A percentile compares a stretch with the other conserved stretches of the same genome.
phyloP scores from a whole-genome alignment of 2,888 invertebrate species.

The Polydrusus pterygomalis region DNA sequence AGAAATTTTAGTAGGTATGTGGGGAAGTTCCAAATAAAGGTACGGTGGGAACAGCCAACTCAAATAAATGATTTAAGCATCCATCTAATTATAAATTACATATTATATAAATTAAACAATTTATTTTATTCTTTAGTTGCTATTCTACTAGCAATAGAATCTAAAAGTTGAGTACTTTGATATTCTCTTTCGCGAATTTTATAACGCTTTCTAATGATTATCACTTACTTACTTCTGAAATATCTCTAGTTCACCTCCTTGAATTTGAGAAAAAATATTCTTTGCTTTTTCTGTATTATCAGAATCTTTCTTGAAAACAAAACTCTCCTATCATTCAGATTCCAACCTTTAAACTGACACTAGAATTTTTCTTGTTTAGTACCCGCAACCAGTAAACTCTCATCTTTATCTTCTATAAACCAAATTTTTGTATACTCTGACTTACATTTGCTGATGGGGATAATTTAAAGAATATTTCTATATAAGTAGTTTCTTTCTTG shows the following conservation, averaged over 20 bases:
- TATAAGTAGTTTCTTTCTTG: conserved; percentile 77
- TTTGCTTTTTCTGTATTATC: conserved; percentile 58
- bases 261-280: conserved; percentile 72
- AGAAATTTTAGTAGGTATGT: no score
- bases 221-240: conserved; percentile 74
- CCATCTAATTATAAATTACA: no score
- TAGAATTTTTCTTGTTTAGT: conserved; percentile 70
- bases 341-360: no score
- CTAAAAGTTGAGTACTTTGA: conserved; percentile 71
- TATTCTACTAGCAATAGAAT: conserved; percentile 80
- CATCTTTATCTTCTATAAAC: conserved; percentile 74
- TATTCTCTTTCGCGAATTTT: conserved; percentile 76
- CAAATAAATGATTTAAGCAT: no score
- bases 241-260: conserved; percentile 74
- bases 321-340: no score
- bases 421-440: conserved; percentile 80
- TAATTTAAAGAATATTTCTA: conserved; percentile 81
- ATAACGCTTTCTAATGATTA: conserved; percentile 76
- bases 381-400: conserved; percentile 72
- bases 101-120: no score
- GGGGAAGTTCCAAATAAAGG: no score
- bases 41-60: no score
- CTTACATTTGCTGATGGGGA: conserved; percentile 82
- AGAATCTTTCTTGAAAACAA: no score
- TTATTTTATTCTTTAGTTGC: conserved; percentile 75